Conservation (phyloP, 2,797 vertebrate species). For the Micrastur ruficollis region DNA sequence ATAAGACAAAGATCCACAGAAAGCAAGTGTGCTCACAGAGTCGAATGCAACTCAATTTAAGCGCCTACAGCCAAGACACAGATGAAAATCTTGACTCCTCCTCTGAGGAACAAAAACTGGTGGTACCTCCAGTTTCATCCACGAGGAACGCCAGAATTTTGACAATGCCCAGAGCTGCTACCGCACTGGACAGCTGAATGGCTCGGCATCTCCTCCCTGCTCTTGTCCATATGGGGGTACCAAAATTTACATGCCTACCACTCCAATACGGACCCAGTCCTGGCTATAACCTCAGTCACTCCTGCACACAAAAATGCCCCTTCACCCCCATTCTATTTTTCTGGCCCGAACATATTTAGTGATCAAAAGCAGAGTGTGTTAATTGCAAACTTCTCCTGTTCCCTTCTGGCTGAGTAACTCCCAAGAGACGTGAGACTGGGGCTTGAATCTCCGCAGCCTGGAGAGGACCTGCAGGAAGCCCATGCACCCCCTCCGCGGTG, state of each 20-base stretch:
- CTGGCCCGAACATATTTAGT: not conserved
- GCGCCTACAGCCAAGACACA: not conserved
- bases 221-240: not conserved
- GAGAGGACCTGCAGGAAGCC: not conserved
- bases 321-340: not conserved
- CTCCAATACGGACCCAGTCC: rapidly evolving
- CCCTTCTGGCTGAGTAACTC: not conserved
- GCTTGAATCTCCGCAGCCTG: not conserved
- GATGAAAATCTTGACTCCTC: not conserved
- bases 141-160: not conserved
- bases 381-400: not conserved
- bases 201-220: not conserved
- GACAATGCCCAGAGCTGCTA: not conserved
- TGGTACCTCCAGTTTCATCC: not conserved
- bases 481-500: rapidly evolving
- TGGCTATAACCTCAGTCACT: not conserved
- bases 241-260: not conserved
- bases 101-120: not conserved
- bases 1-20: not conserved
- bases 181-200: not conserved
- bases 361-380: not conserved
- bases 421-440: not conserved
- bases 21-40: not conserved
- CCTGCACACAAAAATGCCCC: not conserved
- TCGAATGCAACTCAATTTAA: not conserved